Percentiles rank a stretch among this genome's conserved stretches.
Conservation (phyloP, 2,888 invertebrate genomes). For the Neoitamus cyanurus region DNA sequence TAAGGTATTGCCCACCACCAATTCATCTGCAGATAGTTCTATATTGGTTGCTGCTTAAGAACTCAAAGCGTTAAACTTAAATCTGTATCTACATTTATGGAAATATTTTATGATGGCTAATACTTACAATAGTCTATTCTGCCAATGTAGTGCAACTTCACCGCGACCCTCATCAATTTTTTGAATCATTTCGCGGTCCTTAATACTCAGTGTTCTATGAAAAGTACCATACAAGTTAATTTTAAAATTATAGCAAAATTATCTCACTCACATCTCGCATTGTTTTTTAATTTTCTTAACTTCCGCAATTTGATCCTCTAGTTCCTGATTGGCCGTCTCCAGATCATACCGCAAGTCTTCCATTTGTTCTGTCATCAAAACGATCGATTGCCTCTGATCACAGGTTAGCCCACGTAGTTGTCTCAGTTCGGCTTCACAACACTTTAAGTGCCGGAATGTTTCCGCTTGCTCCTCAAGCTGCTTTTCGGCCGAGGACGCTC, state of each 20-base stretch:
- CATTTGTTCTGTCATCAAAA: slow-evolving; percentile 69
- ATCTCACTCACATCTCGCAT: slow-evolving; percentile 62
- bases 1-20: too few relatives aligned
- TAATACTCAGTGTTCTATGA: slow-evolving; percentile 64
- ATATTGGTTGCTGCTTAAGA: too few relatives aligned
- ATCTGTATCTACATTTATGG: neutral
- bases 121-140: slow-evolving; percentile 69
- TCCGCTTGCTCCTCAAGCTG: slow-evolving; percentile 60
- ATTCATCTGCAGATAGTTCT: too few relatives aligned
- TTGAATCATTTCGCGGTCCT: slow-evolving; percentile 66
- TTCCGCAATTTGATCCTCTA: slow-evolving; percentile 68
- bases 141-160: slow-evolving; percentile 73
- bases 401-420: slow-evolving; percentile 70
- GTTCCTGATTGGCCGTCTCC: slow-evolving; percentile 68
- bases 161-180: slow-evolving; percentile 69
- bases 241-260: neutral
- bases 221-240: neutral
- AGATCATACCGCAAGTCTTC: slow-evolving; percentile 69
- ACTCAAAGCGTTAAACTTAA: too few relatives aligned
- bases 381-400: slow-evolving; percentile 70
- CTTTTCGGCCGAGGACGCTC: slow-evolving; percentile 59
- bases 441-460: slow-evolving; percentile 68
- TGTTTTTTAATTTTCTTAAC: slow-evolving; percentile 65
- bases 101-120: neutral
- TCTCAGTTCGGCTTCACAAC: slow-evolving; percentile 70